These are phyloP conservation scores for Leptinotarsa undecemlineata DNA, from an alignment of 1,140 invertebrate genomes.

Conservation along the genomic window DNA sequence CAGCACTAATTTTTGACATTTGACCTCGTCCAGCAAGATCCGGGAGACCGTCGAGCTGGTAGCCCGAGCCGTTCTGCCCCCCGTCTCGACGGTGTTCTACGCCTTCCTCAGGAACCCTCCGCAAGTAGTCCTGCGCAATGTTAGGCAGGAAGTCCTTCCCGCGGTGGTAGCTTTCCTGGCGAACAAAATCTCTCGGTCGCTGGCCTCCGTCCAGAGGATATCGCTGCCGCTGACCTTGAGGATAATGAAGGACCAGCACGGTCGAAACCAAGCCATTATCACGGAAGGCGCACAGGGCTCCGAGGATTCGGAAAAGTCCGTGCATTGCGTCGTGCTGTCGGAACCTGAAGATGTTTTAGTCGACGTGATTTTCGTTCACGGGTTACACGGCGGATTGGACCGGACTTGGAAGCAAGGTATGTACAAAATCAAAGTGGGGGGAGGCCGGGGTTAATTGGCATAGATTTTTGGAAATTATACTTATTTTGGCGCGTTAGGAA, in stretches of 20 bases:
- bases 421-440: not conserved
- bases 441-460: too few relatives aligned
- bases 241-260: slow-evolving; percentile 7
- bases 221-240: slow-evolving; percentile 20
- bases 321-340: slow-evolving; percentile 33
- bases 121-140: slow-evolving; percentile 47
- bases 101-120: slow-evolving; percentile 46
- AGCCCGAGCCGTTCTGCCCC: slow-evolving; percentile 41
- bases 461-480: too few relatives aligned
- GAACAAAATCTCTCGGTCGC: slow-evolving; percentile 58
- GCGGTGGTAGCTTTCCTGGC: slow-evolving; percentile 58
- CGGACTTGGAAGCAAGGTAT: slow-evolving; percentile 63
- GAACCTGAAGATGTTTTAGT: slow-evolving; percentile 53
- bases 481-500: too few relatives aligned
- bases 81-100: slow-evolving; percentile 47
- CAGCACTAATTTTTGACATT: not conserved
- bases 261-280: slow-evolving; percentile 25
- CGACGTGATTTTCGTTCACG: slow-evolving; percentile 65
- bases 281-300: not conserved
- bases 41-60: slow-evolving; percentile 44
- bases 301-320: slow-evolving; percentile 36
- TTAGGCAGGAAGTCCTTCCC: slow-evolving; percentile 54
- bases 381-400: slow-evolving; percentile 61
- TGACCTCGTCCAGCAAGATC: slow-evolving; percentile 45
- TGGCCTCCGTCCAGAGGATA: slow-evolving; percentile 57